Base-by-base conservation (phyloP, 2,797 vertebrate species). In the Pterois miles region DNA sequence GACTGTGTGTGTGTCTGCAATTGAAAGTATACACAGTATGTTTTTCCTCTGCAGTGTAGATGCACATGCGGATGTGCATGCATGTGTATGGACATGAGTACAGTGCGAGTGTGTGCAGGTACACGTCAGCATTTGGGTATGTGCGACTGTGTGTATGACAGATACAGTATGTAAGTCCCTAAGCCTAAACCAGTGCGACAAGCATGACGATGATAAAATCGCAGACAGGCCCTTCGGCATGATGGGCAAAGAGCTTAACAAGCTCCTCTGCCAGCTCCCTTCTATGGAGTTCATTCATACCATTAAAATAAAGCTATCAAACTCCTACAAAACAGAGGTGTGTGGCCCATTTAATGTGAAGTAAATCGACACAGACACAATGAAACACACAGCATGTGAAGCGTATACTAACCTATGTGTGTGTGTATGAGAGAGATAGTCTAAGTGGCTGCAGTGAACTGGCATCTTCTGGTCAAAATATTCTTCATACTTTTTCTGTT, bases 131-230 rank as follows among this genome's bases (percentile, higher is more conserved):
- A 9, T 71, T 43, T 52, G 56, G 68, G 85, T 18, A 22, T 36
- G 54, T 80, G 53, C 57, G 52, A 25, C 23, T 70, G n/a, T 64
- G 73, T 70, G 33, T 65, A 53, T 76, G 80, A 79, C 72, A 74
- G 68, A 89, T 63, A 85, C 70, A 88, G 78, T 82, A 74, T 57
- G 71, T 58, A 74, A 71, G 65, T 82, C 66, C 36, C 65, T 64
- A 69, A 89, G 76, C 73, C 64, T 88, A 86, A 92, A 86, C 84
- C 58, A 58, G 66, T 84, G 71, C 52, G 86, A 90, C 90, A 92
- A 78, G 88, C 89, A 80, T 89, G 88, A 88, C 83, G 75, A 79
- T 64, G 86, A 91, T 89, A 87, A 81, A 90, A 91, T 89, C 76
- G 20, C 82, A 86, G 86, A 86, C 86, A 50, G 80, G 85, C 81